phyloP scores from a whole-genome alignment of 1,140 invertebrate species.

The Drosophila ogumai region DNA sequence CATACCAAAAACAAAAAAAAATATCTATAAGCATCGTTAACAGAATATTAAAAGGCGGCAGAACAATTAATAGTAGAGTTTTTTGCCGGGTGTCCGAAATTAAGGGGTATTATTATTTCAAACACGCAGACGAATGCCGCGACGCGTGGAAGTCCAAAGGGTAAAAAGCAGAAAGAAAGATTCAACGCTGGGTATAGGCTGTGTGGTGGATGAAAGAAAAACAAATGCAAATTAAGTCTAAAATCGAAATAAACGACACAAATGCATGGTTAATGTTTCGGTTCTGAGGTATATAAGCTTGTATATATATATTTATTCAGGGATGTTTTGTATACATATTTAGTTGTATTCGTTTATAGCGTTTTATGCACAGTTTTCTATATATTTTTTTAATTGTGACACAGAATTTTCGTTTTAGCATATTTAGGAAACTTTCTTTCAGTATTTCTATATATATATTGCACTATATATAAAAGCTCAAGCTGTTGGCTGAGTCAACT shows the following conservation, averaged over 20 bases:
- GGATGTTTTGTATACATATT: conserved; percentile 30
- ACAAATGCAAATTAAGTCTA: conserved; percentile 55
- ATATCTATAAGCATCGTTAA: conserved; percentile 3
- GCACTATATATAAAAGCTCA: conserved; percentile 62
- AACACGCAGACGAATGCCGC: conserved; percentile 62
- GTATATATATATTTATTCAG: conserved; percentile 47
- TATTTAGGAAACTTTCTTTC: conserved; percentile 36
- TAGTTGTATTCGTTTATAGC: conserved; percentile 32
- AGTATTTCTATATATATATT: conserved; percentile 31
- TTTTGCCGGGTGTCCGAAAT: conserved; percentile 48
- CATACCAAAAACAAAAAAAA: conserved; percentile 42
- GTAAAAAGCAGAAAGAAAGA: conserved; percentile 20
- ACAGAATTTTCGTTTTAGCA: conserved; percentile 20
- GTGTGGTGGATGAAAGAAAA: conserved; percentile 22
- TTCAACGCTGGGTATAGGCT: not conserved
- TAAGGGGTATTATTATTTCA: conserved; percentile 62
- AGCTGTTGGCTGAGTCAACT: conserved; percentile 44
- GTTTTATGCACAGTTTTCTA: conserved; percentile 73
- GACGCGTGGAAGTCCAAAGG: conserved; percentile 66
- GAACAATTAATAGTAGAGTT: conserved; percentile 46
- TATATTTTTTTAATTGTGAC: conserved; percentile 38
- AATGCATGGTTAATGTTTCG: conserved; percentile 59
- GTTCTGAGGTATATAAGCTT: conserved; percentile 61
- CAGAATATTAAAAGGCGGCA: conserved; percentile 44
- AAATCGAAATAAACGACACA: conserved; percentile 62